These are phyloP conservation scores for Platichthys flesus DNA, from an alignment of 2,113 vertebrate species.

Conservation along the genomic window DNA sequence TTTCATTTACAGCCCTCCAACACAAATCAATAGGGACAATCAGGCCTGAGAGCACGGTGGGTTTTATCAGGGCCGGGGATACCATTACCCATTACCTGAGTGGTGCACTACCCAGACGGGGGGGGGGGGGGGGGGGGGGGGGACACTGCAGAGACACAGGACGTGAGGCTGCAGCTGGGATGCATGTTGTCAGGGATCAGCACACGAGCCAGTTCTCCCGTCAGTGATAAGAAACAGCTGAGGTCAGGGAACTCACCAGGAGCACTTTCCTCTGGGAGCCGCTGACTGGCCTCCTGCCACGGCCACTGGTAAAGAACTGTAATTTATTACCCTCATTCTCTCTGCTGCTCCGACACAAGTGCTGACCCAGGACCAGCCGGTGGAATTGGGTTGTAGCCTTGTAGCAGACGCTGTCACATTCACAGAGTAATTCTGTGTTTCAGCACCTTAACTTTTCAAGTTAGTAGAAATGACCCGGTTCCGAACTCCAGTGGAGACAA, in stretches of 20 bases:
- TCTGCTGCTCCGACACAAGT: neutral
- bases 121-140: neutral
- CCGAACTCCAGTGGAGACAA: no score
- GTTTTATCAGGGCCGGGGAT: conserved; percentile 7
- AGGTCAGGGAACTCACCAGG: conserved; percentile 5
- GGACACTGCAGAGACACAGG: neutral
- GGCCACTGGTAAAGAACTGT: neutral
- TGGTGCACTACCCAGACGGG: fast-evolving
- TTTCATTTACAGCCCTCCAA: conserved; percentile 49
- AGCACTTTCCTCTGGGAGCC: neutral
- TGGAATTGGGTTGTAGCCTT: neutral
- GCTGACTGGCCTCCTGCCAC: no score
- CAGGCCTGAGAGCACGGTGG: conserved; percentile 30
- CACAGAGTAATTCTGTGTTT: no score
- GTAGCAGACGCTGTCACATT: no score
- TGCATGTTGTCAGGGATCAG: neutral
- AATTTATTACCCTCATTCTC: neutral
- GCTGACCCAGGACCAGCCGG: neutral
- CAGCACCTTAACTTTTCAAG: no score
- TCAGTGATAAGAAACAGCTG: conserved; percentile 6
- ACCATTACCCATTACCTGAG: conserved; percentile 15
- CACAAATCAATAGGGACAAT: conserved; percentile 51
- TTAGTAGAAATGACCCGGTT: no score
- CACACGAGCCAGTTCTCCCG: neutral
- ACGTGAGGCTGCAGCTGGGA: neutral